Base-by-base conservation (phyloP, 1,140 invertebrate genomes). In the Sitophilus oryzae region DNA sequence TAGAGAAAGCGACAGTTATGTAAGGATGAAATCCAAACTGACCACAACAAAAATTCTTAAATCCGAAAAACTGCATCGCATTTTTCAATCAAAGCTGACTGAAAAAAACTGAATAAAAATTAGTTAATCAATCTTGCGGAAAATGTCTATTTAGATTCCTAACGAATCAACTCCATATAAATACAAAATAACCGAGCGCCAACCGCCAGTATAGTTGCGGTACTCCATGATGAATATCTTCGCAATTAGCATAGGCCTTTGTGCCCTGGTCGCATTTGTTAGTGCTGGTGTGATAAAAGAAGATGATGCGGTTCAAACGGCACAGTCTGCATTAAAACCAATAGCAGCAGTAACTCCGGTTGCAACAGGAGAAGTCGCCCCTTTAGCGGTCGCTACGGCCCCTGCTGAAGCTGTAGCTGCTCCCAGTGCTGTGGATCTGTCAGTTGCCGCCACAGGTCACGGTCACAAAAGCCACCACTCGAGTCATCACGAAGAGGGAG, bases 391-490 rank as follows among this genome's bases (percentile, higher is more conserved):
- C 2, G 11, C 23, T 20, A 23, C 18, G n/a, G 23, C 3, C 2
- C 14, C 21, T 11, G 10, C 14, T 14, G 14, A 49, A 42, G 45
- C 38, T 11, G 38, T 44, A 84, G 76, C 51, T 75, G 75, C 53
- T 81, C 73, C 73, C 16, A 72, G 70, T 52, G 30, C 18, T 18
- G 43, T 30, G 4, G 77, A 77, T 60, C 74, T 79, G 30, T 66
- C 65, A 2, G 59, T 71, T 1, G 77, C 77, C 3, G 79, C 73
- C 8, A 74, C 73, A 43, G 71, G 75, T 21, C 74, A 78, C 45
- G 73, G 69, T 48, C 72, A 76, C 38, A 81, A 80, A 2, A 81
- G 81, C 11, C 82, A 82, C 3, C 75, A 82, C 30, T 43, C 46
- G 10, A 50, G 47, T 18, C 72, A 77, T 55, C 76, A 78, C 54